phyloP scores from a whole-genome alignment of 1,140 invertebrate species.

The Drosophila tropicalis region DNA sequence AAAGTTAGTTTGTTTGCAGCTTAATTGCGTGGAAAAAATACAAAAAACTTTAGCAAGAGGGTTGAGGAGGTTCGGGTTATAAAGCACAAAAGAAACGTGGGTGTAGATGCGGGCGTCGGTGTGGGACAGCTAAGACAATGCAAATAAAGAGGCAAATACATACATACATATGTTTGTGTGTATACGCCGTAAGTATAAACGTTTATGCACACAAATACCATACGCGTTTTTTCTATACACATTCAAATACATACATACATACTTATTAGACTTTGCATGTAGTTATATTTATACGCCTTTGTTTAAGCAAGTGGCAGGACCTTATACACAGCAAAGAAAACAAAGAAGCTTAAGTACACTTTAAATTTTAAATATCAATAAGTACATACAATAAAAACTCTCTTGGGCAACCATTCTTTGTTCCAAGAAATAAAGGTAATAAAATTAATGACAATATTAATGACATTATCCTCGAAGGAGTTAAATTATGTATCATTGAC shows the following conservation, averaged over 20 bases:
- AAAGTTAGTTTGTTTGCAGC: conserved; percentile 69
- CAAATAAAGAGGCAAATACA: conserved; percentile 22
- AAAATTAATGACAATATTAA: no score
- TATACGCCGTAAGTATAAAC: conserved; percentile 1
- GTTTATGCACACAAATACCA: no score
- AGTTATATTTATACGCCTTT: conserved; percentile 37
- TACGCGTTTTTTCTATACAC: not conserved
- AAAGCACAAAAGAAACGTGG: conserved; percentile 24
- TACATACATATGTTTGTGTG: conserved; percentile 5
- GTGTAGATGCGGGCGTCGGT: not conserved
- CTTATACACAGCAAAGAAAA: not conserved
- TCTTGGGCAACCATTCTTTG: no score
- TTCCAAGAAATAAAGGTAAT: no score
- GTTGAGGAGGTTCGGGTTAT: conserved; percentile 1
- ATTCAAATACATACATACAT: not conserved
- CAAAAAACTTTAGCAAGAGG: conserved; percentile 12
- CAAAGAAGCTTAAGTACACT: not conserved
- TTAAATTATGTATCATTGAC: no score
- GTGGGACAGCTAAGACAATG: conserved; percentile 43
- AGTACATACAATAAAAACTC: no score
- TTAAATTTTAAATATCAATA: no score
- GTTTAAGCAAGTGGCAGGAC: conserved; percentile 53
- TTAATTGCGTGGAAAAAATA: conserved; percentile 64
- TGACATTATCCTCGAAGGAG: no score
- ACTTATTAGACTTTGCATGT: no score